Evolutionary conservation across 2,888 invertebrate genomes (phyloP), one percentile per base, ranked within the genome.

Genomic region (Aspidiotus rigidus): DNA sequence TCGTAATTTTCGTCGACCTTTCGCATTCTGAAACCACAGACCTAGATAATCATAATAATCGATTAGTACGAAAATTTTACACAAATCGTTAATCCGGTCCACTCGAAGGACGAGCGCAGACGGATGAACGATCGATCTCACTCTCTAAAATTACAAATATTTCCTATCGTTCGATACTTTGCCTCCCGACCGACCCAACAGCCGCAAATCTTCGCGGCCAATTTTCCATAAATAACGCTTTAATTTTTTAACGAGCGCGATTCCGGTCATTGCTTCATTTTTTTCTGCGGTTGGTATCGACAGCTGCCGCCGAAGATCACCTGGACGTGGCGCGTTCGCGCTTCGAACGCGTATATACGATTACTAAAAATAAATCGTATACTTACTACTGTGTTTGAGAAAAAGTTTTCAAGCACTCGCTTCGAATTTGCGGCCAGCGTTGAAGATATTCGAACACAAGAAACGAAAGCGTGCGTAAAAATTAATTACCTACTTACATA

Each of bases 201-300:
- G 28, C 28, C 28, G 28, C 28, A 28, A 28, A 28, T 28, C 28
- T 28, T 28, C 28, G 28, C 28, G 28, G 49, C n/a, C 49, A 6
- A n/a, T 49, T 13, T 11, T 49, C 49, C 17, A 7, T 39, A 59
- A 59, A 59, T 59, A 59, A 28, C 16, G 28, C 59, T 16, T 59
- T 59, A 17, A 59, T 28, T 59, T 59, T 59, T 59, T 59, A 39
- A 59, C 59, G 39, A 59, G 39, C 59, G 39, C 59, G 39, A 39
- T 59, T 59, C 59, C 59, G 59, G 59, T 59, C 59, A 59, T 59
- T 59, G 59, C 17, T 59, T 59, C 17, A 59, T 59, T 59, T 59
- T 28, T 59, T 39, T 28, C 39, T 10, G 59, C 13, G 16, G 16
- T 16, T 56, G 59, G 2, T 8, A 39, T 49, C 59, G 28, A 59